These are phyloP conservation scores for Anguilla anguilla DNA, from an alignment of 2,797 vertebrate genomes.

Conservation along the genomic window DNA sequence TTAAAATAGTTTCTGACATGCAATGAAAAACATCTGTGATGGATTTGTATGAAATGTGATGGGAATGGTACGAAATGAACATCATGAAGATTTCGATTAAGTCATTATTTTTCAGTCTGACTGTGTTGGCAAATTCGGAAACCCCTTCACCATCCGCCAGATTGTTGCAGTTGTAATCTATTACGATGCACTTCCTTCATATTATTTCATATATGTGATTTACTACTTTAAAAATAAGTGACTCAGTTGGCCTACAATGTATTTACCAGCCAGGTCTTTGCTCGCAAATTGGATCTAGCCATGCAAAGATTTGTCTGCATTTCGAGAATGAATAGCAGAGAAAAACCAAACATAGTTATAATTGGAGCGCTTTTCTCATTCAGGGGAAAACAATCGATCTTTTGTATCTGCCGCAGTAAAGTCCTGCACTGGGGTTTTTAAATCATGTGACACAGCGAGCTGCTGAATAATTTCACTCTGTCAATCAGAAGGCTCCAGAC, in stretches of 20 bases:
- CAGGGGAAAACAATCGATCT: conserved; percentile 34
- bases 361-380: conserved; percentile 7
- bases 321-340: conserved; percentile 30
- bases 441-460: conserved; percentile 35
- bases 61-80: background rate
- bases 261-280: background rate
- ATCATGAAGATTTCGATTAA: no score
- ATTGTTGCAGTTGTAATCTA: background rate
- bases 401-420: conserved; percentile 31
- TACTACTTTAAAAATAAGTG: background rate
- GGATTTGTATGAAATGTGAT: background rate
- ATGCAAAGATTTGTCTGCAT: background rate
- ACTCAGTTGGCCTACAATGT: background rate
- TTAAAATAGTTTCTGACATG: no score
- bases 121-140: background rate
- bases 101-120: no score
- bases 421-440: conserved; percentile 29
- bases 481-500: background rate
- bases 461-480: conserved; percentile 24
- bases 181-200: background rate
- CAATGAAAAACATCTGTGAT: background rate
- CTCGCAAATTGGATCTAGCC: background rate
- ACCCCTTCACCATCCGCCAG: background rate
- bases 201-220: background rate
- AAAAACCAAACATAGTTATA: conserved; percentile 16